Base-by-base conservation (phyloP, 2,113 vertebrate genomes). In the Mastomys coucha region DNA sequence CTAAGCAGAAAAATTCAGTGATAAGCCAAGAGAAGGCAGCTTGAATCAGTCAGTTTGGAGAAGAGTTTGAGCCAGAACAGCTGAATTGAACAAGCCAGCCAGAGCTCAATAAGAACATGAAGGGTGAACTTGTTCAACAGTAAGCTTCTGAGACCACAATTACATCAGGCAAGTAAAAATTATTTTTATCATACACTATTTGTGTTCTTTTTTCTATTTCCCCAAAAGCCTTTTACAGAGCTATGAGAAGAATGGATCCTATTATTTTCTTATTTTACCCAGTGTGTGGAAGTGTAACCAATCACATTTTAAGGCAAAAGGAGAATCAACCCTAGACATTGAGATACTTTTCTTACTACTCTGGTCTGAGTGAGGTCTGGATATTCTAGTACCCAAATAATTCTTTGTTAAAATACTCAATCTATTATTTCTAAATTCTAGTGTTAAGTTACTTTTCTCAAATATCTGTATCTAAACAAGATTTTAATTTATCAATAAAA, bases 351-450 rank as follows among this genome's bases (percentile, higher is more conserved):
- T 42, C 16, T 45, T 19, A 77, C 13, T 39, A 26, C 42, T 60
- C 28, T n/a, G 42, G 7, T 51, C 76, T 76, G 16, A 93, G 22
- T 26, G 20, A 60, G 9, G 17, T 58, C 75, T 94, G 51, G 10
- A 82, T 88, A 16, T 19, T 10, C 13, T 0, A 22, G n/a, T 16
- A 73, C 2, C 12, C 9, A 36, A 69, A 77, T 49, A 63, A 31
- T 24, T 31, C 93, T 96, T 75, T 31, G 36, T 24, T 87, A 96
- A 89, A n/a, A 94, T 91, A 85, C 69, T 42, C 2, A 17, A 3
- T 84, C 67, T 75, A 88, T 91, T 85, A 63, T 56, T 88, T 96
- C 36, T 12, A 80, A 81, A 63, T 26, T 49, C 2, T 17, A 5
- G 39, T 58, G 20, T 36, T 19, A 42, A 72, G 56, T 49, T 65